Percentiles rank a stretch among this genome's conserved stretches.
Conservation (phyloP, 2,797 vertebrate species). For the Lemur catta region DNA sequence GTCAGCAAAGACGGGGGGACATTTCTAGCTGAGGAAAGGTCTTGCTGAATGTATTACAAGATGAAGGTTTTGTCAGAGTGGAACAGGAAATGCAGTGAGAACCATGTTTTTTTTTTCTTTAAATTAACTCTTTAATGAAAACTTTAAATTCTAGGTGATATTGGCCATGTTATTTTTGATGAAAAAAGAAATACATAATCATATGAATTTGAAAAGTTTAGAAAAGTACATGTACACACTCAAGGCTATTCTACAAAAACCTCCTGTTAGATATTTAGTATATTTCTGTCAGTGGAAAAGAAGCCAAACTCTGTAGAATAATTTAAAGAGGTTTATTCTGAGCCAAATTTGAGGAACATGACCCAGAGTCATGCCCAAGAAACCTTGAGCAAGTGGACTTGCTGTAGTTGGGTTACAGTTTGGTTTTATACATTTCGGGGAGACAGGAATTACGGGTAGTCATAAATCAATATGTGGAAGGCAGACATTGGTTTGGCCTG, state of each 20-base stretch:
- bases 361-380: no score
- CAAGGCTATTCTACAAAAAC: neutral
- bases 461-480: no score
- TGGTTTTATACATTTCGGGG: no score
- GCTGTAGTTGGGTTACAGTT: no score
- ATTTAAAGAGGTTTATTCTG: no score
- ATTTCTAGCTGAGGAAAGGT: slow-evolving; percentile 20
- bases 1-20: neutral
- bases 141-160: neutral
- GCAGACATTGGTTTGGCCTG: no score
- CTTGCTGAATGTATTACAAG: neutral
- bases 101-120: neutral
- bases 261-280: neutral
- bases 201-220: neutral
- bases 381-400: no score
- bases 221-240: neutral
- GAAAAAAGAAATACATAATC: neutral
- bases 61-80: neutral
- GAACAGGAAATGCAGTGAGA: neutral
- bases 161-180: neutral
- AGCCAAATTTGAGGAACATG: no score
- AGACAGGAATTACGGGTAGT: no score
- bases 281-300: neutral
- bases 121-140: neutral
- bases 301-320: no score